Evolutionary conservation across 2,797 vertebrate species (phyloP).

Genomic region (Mormyrops boulengeri): DNA sequence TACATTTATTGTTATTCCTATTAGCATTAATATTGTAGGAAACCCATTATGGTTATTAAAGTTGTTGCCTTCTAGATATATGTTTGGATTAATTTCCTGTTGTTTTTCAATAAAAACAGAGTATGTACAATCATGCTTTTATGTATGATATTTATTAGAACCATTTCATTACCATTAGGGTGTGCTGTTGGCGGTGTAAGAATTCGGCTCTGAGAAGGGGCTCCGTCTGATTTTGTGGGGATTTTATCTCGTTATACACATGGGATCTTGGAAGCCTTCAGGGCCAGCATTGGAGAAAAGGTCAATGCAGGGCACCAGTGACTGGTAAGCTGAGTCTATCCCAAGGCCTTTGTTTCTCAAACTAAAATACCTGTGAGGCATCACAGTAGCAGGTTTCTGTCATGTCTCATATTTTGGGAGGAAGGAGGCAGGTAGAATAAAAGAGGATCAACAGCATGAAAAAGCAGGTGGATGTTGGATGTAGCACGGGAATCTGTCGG

Average conservation of each 20-base stretch:
- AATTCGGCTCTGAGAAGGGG: conserved; percentile 39
- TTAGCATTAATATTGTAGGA: not conserved
- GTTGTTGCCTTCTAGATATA: not conserved
- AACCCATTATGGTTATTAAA: not conserved
- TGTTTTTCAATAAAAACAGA: not conserved
- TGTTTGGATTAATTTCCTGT: not conserved
- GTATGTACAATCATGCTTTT: not conserved
- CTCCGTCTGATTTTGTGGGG: not conserved
- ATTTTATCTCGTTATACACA: not conserved
- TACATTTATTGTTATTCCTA: not conserved
- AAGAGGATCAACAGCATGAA: not conserved
- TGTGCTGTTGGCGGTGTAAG: conserved; percentile 40
- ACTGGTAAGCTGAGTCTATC: not conserved
- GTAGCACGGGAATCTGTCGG: not conserved
- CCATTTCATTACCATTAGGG: not conserved
- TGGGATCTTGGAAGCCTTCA: not conserved
- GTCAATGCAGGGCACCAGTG: not conserved
- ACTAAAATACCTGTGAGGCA: not conserved
- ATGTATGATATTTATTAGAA: not conserved
- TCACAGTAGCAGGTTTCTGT: not conserved
- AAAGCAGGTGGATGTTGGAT: not conserved
- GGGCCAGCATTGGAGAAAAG: not conserved
- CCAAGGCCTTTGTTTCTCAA: not conserved
- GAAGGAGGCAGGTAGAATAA: not conserved
- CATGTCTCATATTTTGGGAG: not conserved